Base-by-base conservation (phyloP, 1,140 invertebrate species). In the Sarcophaga peregrina region DNA sequence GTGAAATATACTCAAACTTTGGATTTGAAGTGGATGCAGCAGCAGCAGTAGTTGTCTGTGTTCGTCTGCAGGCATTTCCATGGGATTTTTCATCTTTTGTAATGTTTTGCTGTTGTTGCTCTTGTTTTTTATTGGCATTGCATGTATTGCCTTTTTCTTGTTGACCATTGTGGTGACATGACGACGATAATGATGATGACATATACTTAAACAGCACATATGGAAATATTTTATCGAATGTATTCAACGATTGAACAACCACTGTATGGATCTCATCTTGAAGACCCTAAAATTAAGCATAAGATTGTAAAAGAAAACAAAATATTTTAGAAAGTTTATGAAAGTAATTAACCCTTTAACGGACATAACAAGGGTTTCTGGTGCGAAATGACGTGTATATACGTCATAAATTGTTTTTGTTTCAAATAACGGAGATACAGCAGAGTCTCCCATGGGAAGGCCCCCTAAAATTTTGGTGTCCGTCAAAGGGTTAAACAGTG, bases 251-350 rank as follows among this genome's bases (percentile, higher is more conserved):
- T 85, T 90, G 89, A 87, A 90, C 90, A 85, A 90, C 87, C 86
- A 90, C 90, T 85, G 90, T 90, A 84, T 90, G 89, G 84, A 90
- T 90, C 85, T 94, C 93, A 87, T 95, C 93, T 85, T 93, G 89
- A 81, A 95, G 87, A 80, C 93, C 93, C 94, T 94, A 86, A 80
- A 87, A 87, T 83, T 84, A 85, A 76, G 82, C 73, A 80, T 37
- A 84, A 82, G 76, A 50, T 81, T 54, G 15, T 46, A 54, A 82
- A 81, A 15, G 82, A 75, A 81, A 58, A 78, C 47, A 52, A 54
- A 15, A 74, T 37, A 37, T 4, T 37, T 37, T 37, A 37, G 25
- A 37, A 37, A 37, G 25, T 37, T 37, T 37, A 2, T 58, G 11
- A 45, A 13, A 10, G n/a, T n/a, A n/a, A n/a, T n/a, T n/a, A n/a